A percentile compares a stretch with the other conserved stretches of the same genome.
phyloP scores from a whole-genome alignment of 2,888 invertebrate genomes.

The Globia sparganii region DNA sequence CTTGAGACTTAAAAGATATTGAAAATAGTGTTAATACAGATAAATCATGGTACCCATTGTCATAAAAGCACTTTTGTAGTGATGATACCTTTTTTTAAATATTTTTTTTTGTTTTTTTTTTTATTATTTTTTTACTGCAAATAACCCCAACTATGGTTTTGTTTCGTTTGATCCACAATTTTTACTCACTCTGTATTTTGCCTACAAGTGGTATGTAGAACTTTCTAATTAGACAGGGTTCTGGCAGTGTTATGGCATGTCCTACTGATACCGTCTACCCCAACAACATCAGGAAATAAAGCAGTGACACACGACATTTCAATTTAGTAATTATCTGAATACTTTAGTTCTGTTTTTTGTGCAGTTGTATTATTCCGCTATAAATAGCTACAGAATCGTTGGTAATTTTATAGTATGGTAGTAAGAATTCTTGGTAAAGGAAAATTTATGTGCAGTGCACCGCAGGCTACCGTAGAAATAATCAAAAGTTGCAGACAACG shows the following conservation, averaged over 20 bases:
- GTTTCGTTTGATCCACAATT: too few species aligned
- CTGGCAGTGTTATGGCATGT: background rate
- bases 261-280: background rate
- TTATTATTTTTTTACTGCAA: too few species aligned
- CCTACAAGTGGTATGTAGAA: too few species aligned
- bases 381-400: background rate
- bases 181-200: too few species aligned
- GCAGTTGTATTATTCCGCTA: conserved; percentile 21
- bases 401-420: conserved; percentile 1
- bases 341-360: conserved; percentile 35
- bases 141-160: too few species aligned
- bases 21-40: too few species aligned
- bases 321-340: conserved; percentile 41
- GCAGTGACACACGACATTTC: conserved; percentile 15
- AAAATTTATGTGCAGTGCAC: conserved; percentile 36
- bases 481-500: conserved; percentile 21
- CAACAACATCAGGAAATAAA: conserved; percentile 12
- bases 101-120: too few species aligned
- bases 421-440: conserved; percentile 23
- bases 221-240: background rate
- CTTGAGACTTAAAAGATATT: too few species aligned
- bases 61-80: too few species aligned
- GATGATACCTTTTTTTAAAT: too few species aligned
- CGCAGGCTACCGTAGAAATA: conserved; percentile 29
- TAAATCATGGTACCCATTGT: too few species aligned